phyloP scores from a whole-genome alignment of 2,797 vertebrate species.

The Gymnothorax javanicus region DNA sequence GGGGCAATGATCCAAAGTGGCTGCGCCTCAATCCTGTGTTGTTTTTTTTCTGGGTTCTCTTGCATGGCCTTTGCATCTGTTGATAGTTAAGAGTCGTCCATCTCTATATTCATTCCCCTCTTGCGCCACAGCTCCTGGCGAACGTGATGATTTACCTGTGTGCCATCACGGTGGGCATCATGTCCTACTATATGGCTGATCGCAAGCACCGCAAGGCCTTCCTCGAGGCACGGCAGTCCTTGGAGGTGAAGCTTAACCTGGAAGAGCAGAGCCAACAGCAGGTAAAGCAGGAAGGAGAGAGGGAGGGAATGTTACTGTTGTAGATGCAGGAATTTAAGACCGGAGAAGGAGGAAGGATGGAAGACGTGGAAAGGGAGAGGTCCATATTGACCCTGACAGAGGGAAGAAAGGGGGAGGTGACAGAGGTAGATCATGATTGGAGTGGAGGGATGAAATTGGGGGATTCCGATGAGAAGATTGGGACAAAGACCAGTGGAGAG shows the following conservation, averaged over 20 bases:
- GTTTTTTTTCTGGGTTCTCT: background rate
- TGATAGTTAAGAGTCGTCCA: background rate
- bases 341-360: background rate
- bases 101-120: background rate
- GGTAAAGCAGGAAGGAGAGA: slow-evolving; percentile 64
- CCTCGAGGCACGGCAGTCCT: slow-evolving; percentile 90
- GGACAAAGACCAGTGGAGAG: background rate
- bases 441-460: background rate
- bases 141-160: slow-evolving; percentile 87
- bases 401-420: background rate
- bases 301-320: background rate
- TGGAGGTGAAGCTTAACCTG: slow-evolving; percentile 92
- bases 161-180: slow-evolving; percentile 80
- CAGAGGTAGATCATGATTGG: background rate
- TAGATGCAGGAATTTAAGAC: background rate
- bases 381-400: background rate
- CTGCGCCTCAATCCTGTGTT: background rate
- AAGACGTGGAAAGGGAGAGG: background rate
- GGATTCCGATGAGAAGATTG: background rate
- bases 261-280: slow-evolving; percentile 96
- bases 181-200: slow-evolving; percentile 94
- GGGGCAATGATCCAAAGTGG: background rate
- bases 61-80: background rate
- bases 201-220: slow-evolving; percentile 94
- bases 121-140: slow-evolving; percentile 77